phyloP scores from a whole-genome alignment of 2,888 invertebrate genomes.

The Polymixis lichenea region DNA sequence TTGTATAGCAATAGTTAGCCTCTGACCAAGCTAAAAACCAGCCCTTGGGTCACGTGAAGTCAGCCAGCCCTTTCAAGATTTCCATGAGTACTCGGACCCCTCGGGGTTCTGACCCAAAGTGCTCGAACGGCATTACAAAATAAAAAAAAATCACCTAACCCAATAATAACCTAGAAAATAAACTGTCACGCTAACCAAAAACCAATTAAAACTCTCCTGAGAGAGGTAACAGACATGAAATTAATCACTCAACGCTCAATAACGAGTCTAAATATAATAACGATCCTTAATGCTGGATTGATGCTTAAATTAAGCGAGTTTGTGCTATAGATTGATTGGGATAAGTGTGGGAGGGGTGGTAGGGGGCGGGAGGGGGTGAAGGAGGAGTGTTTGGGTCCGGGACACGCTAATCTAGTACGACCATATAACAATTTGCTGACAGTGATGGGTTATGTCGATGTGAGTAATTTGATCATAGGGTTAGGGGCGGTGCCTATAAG shows the following conservation, averaged over 20 bases:
- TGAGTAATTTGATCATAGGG: slow-evolving; percentile 58
- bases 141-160: too few species aligned
- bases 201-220: slow-evolving; percentile 61
- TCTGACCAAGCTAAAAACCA: too few species aligned
- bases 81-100: too few species aligned
- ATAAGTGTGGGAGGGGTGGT: slow-evolving; percentile 68
- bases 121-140: too few species aligned
- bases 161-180: not conserved
- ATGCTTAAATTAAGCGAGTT: slow-evolving; percentile 84
- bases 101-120: too few species aligned
- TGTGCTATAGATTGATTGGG: slow-evolving; percentile 84
- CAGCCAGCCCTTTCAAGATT: too few species aligned
- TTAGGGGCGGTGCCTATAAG: slow-evolving; percentile 35
- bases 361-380: slow-evolving; percentile 30
- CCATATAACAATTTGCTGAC: slow-evolving; percentile 79
- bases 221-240: slow-evolving; percentile 42
- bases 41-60: too few species aligned
- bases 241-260: slow-evolving; percentile 60
- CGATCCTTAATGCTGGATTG: slow-evolving; percentile 82
- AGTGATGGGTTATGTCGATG: slow-evolving; percentile 67
- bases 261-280: slow-evolving; percentile 79
- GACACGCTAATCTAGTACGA: slow-evolving; percentile 76
- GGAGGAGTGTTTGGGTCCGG: slow-evolving; percentile 46
- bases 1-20: too few species aligned
- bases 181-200: slow-evolving; percentile 34